phyloP scores from a whole-genome alignment of 2,113 vertebrate species.

The Eretmochelys imbricata region DNA sequence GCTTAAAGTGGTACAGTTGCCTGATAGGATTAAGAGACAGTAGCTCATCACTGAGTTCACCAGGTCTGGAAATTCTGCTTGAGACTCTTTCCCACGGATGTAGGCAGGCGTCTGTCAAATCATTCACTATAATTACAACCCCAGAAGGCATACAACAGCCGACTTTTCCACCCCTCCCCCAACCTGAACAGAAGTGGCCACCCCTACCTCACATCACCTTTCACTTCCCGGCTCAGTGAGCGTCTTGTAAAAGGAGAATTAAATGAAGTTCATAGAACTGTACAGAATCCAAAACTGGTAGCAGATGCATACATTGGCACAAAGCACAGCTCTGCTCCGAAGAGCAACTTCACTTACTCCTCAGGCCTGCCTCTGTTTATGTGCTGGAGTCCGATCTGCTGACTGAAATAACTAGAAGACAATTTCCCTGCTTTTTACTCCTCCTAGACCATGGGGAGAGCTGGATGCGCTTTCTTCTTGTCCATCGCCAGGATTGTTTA shows the following conservation, averaged over 20 bases:
- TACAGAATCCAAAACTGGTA: not conserved
- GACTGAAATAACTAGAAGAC: not conserved
- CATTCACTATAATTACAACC: not conserved
- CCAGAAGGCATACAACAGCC: not conserved
- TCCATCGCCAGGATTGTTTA: not conserved
- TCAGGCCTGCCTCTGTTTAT: not conserved
- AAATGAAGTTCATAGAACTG: not conserved
- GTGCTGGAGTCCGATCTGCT: not conserved
- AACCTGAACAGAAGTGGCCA: not conserved
- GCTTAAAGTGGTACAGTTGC: not conserved
- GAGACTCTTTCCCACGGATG: not conserved
- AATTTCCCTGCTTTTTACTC: not conserved
- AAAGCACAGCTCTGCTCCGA: not conserved
- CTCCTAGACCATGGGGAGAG: not conserved
- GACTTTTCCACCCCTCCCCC: not conserved
- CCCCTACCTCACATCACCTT: not conserved
- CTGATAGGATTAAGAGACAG: not conserved
- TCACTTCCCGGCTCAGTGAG: not conserved
- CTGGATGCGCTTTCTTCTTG: not conserved
- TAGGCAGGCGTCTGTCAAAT: not conserved
- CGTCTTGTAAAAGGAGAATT: not conserved
- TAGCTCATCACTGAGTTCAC: not conserved
- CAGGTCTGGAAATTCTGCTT: not conserved
- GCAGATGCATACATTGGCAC: not conserved
- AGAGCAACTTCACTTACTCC: not conserved